Evolutionary conservation across 2,888 invertebrate species (phyloP).

Genomic region (Atethmia centrago): DNA sequence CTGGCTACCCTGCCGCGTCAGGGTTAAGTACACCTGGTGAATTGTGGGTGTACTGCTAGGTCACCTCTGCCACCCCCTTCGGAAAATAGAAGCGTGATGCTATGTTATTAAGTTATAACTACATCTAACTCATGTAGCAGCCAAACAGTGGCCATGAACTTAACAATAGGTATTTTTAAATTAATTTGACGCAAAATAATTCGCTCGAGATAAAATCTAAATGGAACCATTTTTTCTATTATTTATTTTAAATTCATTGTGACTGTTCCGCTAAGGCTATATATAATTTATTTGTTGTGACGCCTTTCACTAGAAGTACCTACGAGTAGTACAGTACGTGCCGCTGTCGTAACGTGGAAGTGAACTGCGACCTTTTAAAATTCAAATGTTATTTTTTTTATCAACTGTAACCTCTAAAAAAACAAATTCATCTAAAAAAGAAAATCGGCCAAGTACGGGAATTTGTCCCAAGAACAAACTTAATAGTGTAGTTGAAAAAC

Average conservation of each 20-base stretch:
- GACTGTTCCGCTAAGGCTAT: slow-evolving; percentile 13
- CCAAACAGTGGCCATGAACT: not conserved
- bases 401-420: too few relatives aligned
- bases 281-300: slow-evolving; percentile 15
- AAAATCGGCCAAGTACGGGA: too few relatives aligned
- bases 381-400: not conserved
- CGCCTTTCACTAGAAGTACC: slow-evolving; percentile 33
- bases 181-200: slow-evolving; percentile 3
- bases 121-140: not conserved
- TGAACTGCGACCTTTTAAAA: slow-evolving; percentile 25
- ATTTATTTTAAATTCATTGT: slow-evolving; percentile 20
- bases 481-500: too few relatives aligned
- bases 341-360: slow-evolving; percentile 30
- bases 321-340: too few relatives aligned
- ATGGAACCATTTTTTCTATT: slow-evolving; percentile 19
- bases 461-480: too few relatives aligned
- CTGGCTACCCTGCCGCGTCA: too few relatives aligned
- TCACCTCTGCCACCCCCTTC: not conserved
- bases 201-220: slow-evolving; percentile 25
- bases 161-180: slow-evolving; percentile 15
- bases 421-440: too few relatives aligned
- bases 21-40: not conserved
- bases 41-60: not conserved
- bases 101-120: too few relatives aligned
- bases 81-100: too few relatives aligned